Evolutionary conservation across 2,888 invertebrate species (phyloP), one percentile per base, ranked within the genome.

Genomic region (Cephus pulcher): DNA sequence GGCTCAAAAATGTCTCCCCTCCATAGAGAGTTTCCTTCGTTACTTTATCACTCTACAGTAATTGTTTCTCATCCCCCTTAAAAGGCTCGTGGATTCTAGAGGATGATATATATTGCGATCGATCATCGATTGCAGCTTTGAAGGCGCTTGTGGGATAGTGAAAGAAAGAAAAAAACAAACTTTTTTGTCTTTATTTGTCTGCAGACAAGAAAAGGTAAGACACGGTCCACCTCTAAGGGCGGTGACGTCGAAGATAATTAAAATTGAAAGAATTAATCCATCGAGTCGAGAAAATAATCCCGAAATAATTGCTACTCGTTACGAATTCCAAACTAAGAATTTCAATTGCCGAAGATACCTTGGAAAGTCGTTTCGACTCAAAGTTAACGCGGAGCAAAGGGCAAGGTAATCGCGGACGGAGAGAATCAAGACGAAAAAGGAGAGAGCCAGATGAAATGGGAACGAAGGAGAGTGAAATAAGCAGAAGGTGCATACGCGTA

Each of bases 21-120:
- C 34, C 74, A 15, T 23, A 12, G 6, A 12, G 15, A 74, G 11
- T 12, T 71, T 33, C 32, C 30, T 35, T 34, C 79, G 76, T 81
- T 81, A 79, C 33, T 76, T n/a, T 37, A 12, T 56, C 69, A 56
- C 70, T 35, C 73, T 77, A 77, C 81, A 79, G 76, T 81, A 81
- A 81, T 81, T 81, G 80, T 81, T 78, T 78, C 15, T 33, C 34
- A 12, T 15, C 33, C 74, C 34, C 32, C 33, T 56, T 12, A 0
- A 56, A 23, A 56, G 6, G 2, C 23, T 56, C 23, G 23, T 23
- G 23, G 40, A 23, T 56, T 56, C 56, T 56, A 56, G 56, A 9
- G 56, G 9, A 56, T 23, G 23, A 56, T 23, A 56, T 23, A 56
- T 23, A 6, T 56, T 23, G 23, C 56, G 23, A 56, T 56, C 56